phyloP scores from a whole-genome alignment of 1,140 invertebrate genomes.

The Lerema accius region DNA sequence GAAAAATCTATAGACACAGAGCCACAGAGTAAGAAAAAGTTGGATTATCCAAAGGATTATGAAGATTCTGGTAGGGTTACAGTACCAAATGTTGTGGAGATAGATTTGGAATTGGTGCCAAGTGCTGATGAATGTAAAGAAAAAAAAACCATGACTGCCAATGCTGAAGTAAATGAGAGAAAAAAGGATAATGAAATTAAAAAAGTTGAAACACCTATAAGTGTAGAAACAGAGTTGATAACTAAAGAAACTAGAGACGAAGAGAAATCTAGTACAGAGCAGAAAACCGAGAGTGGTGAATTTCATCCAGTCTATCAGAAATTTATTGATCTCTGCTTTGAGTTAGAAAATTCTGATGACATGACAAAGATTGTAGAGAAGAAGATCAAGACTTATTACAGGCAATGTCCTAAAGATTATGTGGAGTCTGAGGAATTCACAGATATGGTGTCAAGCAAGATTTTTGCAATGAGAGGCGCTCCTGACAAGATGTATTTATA shows the following conservation, averaged over 20 bases:
- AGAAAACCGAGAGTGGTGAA: slow-evolving; percentile 37
- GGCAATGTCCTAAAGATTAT: slow-evolving; percentile 69
- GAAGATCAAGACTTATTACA: slow-evolving; percentile 76
- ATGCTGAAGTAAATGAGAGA: slow-evolving; percentile 1
- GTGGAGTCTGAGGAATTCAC: slow-evolving; percentile 72
- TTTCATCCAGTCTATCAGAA: slow-evolving; percentile 66
- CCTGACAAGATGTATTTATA: slow-evolving; percentile 75
- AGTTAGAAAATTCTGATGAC: slow-evolving; percentile 73
- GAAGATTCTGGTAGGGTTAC: slow-evolving; percentile 7
- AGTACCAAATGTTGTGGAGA: slow-evolving; percentile 47
- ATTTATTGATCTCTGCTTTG: slow-evolving; percentile 70
- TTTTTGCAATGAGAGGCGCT: slow-evolving; percentile 60
- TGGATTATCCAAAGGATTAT: slow-evolving; percentile 56
- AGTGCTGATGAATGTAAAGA: slow-evolving; percentile 22
- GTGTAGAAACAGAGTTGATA: neutral
- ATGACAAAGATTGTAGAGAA: slow-evolving; percentile 77
- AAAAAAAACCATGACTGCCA: neutral
- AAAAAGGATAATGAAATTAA: slow-evolving; percentile 13
- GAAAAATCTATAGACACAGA: slow-evolving; percentile 38
- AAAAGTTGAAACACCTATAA: slow-evolving; percentile 1
- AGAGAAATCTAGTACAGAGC: neutral
- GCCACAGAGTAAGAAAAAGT: slow-evolving; percentile 66
- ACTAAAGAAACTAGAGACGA: slow-evolving; percentile 12
- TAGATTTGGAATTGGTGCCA: slow-evolving; percentile 42
- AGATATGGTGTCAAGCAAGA: slow-evolving; percentile 72